These are phyloP conservation scores for Eurystomus glaucurus DNA, from an alignment of 2,797 vertebrate genomes.

Conservation along the genomic window DNA sequence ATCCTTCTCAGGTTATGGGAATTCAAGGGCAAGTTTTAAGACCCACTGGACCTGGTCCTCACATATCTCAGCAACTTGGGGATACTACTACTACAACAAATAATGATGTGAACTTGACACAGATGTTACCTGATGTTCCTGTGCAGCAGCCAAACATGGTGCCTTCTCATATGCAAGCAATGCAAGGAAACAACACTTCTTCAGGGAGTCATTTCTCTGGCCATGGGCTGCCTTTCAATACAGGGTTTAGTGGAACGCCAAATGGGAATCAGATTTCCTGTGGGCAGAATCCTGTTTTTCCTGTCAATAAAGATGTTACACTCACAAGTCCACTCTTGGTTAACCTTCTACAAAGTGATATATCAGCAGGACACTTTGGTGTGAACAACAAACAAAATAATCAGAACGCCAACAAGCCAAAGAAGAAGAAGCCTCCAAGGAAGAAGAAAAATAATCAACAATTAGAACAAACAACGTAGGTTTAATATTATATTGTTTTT, in stretches of 20 bases:
- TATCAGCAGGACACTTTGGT: slow-evolving; percentile 97
- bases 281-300: slow-evolving; percentile 91
- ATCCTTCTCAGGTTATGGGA: slow-evolving; percentile 92
- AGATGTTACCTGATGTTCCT: slow-evolving; percentile 95
- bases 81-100: slow-evolving; percentile 84
- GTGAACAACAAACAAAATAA: slow-evolving; percentile 95
- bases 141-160: slow-evolving; percentile 92
- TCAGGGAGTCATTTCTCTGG: slow-evolving; percentile 91
- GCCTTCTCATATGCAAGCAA: slow-evolving; percentile 93
- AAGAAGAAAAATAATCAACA: slow-evolving; percentile 95
- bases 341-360: slow-evolving; percentile 98
- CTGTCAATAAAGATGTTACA: slow-evolving; percentile 96
- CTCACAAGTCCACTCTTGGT: slow-evolving; percentile 96
- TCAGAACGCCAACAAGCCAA: slow-evolving; percentile 91
- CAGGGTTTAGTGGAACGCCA: slow-evolving; percentile 91
- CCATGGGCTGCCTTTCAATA: slow-evolving; percentile 90
- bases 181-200: slow-evolving; percentile 88
- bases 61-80: slow-evolving; percentile 88
- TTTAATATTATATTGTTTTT: slow-evolving; percentile 62
- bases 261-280: slow-evolving; percentile 90
- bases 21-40: slow-evolving; percentile 95
- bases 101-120: slow-evolving; percentile 87
- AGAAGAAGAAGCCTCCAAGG: slow-evolving; percentile 98
- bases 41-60: slow-evolving; percentile 81
- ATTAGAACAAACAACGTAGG: slow-evolving; percentile 91